These are phyloP conservation scores for Melanotaenia maccullochi DNA, from an alignment of 2,797 vertebrate genomes.

Conservation along the genomic window DNA sequence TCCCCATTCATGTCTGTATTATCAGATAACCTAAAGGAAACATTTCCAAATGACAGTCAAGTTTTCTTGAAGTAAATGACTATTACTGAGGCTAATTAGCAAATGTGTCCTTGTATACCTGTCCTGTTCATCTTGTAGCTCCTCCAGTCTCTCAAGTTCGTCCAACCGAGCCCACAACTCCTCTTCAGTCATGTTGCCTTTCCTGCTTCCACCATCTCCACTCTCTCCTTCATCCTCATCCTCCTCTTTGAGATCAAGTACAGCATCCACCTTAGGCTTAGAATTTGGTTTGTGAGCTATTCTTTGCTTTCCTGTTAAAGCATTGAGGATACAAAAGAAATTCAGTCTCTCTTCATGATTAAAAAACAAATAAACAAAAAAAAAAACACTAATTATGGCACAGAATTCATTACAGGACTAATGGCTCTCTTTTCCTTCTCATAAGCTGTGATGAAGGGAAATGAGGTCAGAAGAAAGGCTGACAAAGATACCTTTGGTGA, in stretches of 20 bases:
- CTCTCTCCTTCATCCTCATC: slow-evolving; percentile 45
- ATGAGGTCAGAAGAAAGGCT: slow-evolving; percentile 18
- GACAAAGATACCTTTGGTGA: slow-evolving; percentile 87
- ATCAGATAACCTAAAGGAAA: slow-evolving; percentile 78
- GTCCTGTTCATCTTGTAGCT: slow-evolving; percentile 80
- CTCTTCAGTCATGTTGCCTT: slow-evolving; percentile 82
- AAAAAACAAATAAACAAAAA: background rate
- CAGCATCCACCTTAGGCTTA: slow-evolving; percentile 86
- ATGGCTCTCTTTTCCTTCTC: slow-evolving; percentile 15
- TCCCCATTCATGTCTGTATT: slow-evolving; percentile 83
- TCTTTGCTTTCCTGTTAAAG: slow-evolving; percentile 83
- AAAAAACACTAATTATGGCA: background rate
- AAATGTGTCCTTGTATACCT: slow-evolving; percentile 58
- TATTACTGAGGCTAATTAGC: background rate
- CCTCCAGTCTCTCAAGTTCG: slow-evolving; percentile 91
- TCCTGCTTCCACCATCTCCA: slow-evolving; percentile 42
- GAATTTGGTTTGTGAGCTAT: slow-evolving; percentile 91
- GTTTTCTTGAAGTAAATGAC: background rate
- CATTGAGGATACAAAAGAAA: background rate
- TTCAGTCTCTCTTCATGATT: background rate
- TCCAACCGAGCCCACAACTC: slow-evolving; percentile 91
- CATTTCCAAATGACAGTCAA: background rate
- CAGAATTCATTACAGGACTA: background rate
- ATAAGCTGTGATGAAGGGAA: slow-evolving; percentile 6
- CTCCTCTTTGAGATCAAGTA: slow-evolving; percentile 66